These are phyloP conservation scores for western clawed frog (Xenopus tropicalis) DNA, from an alignment of 2,113 vertebrate species.

Conservation along the genomic window UCB_Xtro_10.0 CM004443.2:118498001-118498500, in stretches of 20 bases:
- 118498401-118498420: slow-evolving; percentile 8
- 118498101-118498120: no score
- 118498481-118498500: neutral
- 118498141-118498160: neutral
- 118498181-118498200: slow-evolving; percentile 20
- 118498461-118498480: neutral
- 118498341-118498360: slow-evolving; percentile 43
- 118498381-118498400: slow-evolving; percentile 17
- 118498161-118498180: slow-evolving; percentile 10
- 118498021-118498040: no score
- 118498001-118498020: no score
- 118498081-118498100: no score
- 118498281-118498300: slow-evolving; percentile 36
- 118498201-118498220: slow-evolving; percentile 35
- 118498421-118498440: neutral
- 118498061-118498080: no score
- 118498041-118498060: no score
- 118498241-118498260: slow-evolving; percentile 23
- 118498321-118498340: slow-evolving; percentile 45
- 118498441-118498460: neutral
- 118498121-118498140: neutral
- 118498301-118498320: slow-evolving; percentile 37
- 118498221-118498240: slow-evolving; percentile 21
- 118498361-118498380: slow-evolving; percentile 5
- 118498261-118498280: slow-evolving; percentile 39